These are phyloP conservation scores for Morelia viridis DNA, from an alignment of 2,797 vertebrate genomes.

Conservation along the genomic window DNA sequence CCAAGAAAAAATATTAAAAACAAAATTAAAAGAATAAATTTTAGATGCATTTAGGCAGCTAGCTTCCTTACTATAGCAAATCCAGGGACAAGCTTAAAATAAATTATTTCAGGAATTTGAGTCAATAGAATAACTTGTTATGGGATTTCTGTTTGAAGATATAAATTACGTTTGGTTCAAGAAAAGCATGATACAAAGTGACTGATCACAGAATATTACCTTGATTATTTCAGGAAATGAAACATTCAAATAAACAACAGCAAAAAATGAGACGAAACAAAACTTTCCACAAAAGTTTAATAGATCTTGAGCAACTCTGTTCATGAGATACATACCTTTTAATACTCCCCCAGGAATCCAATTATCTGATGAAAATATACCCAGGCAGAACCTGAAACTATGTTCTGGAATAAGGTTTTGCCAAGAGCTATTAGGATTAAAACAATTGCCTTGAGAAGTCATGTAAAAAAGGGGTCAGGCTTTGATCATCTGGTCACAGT, in stretches of 20 bases:
- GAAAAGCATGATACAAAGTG: conserved; percentile 43
- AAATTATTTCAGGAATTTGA: conserved; percentile 58
- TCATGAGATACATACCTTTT: not conserved
- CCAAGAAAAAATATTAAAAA: conserved; percentile 46
- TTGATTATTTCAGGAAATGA: not conserved
- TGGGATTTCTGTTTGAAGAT: conserved; percentile 47
- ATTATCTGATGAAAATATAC: not conserved
- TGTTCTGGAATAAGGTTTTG: not conserved
- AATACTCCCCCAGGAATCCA: not conserved
- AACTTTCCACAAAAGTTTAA: not conserved
- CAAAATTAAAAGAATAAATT: conserved; percentile 73
- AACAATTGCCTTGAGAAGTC: not conserved
- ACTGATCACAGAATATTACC: conserved; percentile 30
- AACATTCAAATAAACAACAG: not conserved
- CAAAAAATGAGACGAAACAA: not conserved
- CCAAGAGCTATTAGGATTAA: not conserved
- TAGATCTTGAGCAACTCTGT: not conserved
- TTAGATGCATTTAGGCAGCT: conserved; percentile 49
- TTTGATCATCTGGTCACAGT: not conserved
- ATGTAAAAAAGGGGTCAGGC: no score
- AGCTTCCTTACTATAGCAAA: conserved; percentile 52
- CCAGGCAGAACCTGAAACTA: not conserved
- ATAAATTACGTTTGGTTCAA: conserved; percentile 48
- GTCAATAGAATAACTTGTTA: conserved; percentile 43
- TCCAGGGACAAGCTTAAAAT: conserved; percentile 69